phyloP scores from a whole-genome alignment of 1,140 invertebrate genomes.

The Littorina saxatilis region DNA sequence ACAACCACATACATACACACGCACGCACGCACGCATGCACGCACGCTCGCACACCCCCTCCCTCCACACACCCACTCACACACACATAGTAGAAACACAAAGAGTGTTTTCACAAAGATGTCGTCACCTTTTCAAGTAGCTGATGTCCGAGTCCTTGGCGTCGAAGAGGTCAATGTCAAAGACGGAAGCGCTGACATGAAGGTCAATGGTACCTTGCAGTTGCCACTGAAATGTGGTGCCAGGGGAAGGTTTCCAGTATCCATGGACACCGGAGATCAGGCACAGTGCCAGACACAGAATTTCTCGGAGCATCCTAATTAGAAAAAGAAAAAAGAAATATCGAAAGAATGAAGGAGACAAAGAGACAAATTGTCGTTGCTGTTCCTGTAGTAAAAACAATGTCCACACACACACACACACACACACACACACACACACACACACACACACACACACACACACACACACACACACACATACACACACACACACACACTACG shows the following conservation, averaged over 20 bases:
- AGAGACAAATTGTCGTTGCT: no score
- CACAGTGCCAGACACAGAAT: not conserved
- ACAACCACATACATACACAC: no score
- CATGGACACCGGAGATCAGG: not conserved
- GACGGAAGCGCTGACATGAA: conserved; percentile 35
- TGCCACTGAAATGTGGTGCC: conserved; percentile 52
- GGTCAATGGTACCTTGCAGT: conserved; percentile 34
- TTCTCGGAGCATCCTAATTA: no score
- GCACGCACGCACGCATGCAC: no score
- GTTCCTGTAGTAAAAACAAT: no score
- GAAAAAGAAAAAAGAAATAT: no score
- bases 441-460: conserved; percentile 10
- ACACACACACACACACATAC: conserved; percentile 6
- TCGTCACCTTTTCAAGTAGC: conserved; percentile 43
- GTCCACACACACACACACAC: not conserved
- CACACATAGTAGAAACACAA: not conserved
- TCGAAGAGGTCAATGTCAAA: conserved; percentile 55
- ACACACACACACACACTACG: not conserved
- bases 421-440: not conserved
- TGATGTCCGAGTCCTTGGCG: conserved; percentile 31
- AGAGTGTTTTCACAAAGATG: no score
- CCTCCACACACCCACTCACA: not conserved
- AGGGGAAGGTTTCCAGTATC: conserved; percentile 35
- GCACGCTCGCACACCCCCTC: no score
- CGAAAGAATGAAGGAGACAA: no score